These are phyloP conservation scores for Drosophila jambulina DNA, from an alignment of 1,140 invertebrate genomes.

Conservation along the genomic window DNA sequence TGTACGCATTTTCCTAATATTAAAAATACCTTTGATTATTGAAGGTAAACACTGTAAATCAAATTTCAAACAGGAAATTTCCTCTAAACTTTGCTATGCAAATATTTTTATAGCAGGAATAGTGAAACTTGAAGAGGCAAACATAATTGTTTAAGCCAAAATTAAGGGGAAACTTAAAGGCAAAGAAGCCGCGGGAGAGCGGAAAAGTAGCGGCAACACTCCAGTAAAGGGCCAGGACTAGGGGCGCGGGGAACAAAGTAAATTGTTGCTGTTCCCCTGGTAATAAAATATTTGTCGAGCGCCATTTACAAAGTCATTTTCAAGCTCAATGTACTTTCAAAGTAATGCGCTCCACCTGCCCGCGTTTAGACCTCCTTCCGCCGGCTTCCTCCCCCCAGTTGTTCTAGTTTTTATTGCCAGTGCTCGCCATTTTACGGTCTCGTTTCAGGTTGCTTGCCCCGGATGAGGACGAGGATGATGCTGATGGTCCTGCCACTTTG, in stretches of 20 bases:
- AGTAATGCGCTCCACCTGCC: slow-evolving; percentile 78
- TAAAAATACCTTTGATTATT: not conserved
- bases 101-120: slow-evolving; percentile 10
- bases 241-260: slow-evolving; percentile 45
- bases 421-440: slow-evolving; percentile 76
- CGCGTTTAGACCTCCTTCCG: slow-evolving; percentile 14
- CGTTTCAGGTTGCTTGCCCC: slow-evolving; percentile 55
- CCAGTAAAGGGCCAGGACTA: not conserved
- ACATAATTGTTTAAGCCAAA: slow-evolving; percentile 26
- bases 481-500: slow-evolving; percentile 33
- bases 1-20: not conserved
- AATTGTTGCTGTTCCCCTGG: slow-evolving; percentile 69
- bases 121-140: not conserved
- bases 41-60: not conserved
- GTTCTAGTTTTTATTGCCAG: slow-evolving; percentile 80
- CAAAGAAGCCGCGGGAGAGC: slow-evolving; percentile 15
- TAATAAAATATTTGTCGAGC: slow-evolving; percentile 82
- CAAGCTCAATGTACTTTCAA: slow-evolving; percentile 81
- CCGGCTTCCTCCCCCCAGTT: slow-evolving; percentile 39
- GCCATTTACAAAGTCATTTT: slow-evolving; percentile 84
- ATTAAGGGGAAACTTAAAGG: slow-evolving; percentile 20
- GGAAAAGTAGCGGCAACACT: slow-evolving; percentile 8
- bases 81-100: not conserved
- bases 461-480: slow-evolving; percentile 15
- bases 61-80: not conserved